Base-by-base conservation (phyloP, 1,140 invertebrate species). In the Odontomachus brunneus region DNA sequence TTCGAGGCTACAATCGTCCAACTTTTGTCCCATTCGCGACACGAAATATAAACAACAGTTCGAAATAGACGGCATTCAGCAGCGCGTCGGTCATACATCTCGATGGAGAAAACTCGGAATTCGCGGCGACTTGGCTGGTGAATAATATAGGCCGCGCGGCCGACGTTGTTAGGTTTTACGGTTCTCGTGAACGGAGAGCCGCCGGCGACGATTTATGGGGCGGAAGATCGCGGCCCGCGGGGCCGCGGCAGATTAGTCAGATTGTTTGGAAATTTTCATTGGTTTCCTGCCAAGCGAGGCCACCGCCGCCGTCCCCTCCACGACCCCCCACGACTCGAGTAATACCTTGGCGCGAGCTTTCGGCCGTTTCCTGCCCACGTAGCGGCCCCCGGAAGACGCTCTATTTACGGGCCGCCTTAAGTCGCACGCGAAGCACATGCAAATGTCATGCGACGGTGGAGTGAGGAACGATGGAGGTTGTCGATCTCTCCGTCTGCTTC, bases 261-360 rank as follows among this genome's bases (percentile, higher is more conserved):
- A 80, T 80, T 80, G 75, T 80, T 80, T 71, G 75, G 75, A 80
- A 80, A 80, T 80, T 80, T 80, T 80, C 65, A 48, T 80, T 80
- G 75, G 51, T 71, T 71, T 80, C 33, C 63, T 80, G 75, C 75
- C 75, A 80, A 80, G 51, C 24, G 29, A 14, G 60, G 24, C 2
- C 62, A 38, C 22, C 53, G 53, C 4, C 5, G 19, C 53, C n/a
- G n/a, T 55, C 17, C 19, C 53, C 7, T 19, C 11, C n/a, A n/a
- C n/a, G n/a, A n/a, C n/a, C n/a, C 22, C 49, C 44, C 49, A n/a
- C 63, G 3, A 22, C 49, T 9, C 24, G 29, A 67, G 26, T 11
- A 26, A n/a, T 57, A 69, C 22, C 33, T 44, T 67, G 22, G 73
- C 48, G 60, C 62, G 49, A 75, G 57, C 38, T 55, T 71, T 29